Evolutionary conservation across 2,797 vertebrate species (phyloP), one percentile per base, ranked within the genome.

Genomic region (Coracias cyanogaster): DNA sequence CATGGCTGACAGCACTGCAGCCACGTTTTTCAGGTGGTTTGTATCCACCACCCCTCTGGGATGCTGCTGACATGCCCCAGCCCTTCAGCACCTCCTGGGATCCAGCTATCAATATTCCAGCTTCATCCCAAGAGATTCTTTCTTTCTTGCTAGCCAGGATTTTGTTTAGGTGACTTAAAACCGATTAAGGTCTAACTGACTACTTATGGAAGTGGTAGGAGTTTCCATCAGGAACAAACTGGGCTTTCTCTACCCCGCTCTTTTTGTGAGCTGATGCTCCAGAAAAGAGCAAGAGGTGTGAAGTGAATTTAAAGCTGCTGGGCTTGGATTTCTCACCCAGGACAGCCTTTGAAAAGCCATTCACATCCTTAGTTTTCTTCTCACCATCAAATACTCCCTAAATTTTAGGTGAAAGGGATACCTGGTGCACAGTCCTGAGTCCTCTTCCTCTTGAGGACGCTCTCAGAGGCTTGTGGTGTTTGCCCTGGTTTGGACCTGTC

Each of bases 241-340:
- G 74, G 54, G 20, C n/a, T 85, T 62, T 82, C 39, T 85, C 41
- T 46, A 31, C 80, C 55, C 13, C 12, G 26, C 45, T 81, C 37
- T 21, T 69, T 26, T 52, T 9, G 0, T 79, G 70, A 87, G 24
- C 21, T 72, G 9, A n/a, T 57, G 48, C 49, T 57, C 60, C 85
- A 70, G 45, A 73, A 62, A 58, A 73, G 49, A 51, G n/a, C 0
- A 0, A 73, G 64, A 71, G 22, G 12, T 74, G 29, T 82, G 60
- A 92, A 93, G 84, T 60, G 58, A 89, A 35, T 86, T 77, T 77
- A 51, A 86, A 72, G 54, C 43, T 60, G 12, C 60, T 83, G 35
- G 62, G 11, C 52, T 91, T 62, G 58, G 66, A 33, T 95, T 71
- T 51, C 67, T 80, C 58, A 66, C 49, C 25, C 25, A 28, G 9